Percentiles rank a stretch among this genome's conserved stretches.
Conservation (phyloP, 2,797 vertebrate species). For the Gila robusta region DNA sequence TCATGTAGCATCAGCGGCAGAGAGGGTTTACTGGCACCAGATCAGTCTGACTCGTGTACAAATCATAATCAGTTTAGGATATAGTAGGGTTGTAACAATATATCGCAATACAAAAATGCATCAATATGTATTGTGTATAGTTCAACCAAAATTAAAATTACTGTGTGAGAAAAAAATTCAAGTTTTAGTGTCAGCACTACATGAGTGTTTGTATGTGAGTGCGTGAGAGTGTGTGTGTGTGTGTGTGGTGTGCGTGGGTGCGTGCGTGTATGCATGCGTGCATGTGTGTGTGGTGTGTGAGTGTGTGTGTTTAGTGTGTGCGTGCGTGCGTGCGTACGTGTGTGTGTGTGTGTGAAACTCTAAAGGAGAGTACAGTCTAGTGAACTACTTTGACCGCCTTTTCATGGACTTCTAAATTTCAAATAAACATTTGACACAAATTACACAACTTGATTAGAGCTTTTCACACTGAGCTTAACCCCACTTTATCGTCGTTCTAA, state of each 20-base stretch:
- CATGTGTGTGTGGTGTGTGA: no score
- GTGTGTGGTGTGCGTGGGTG: slow-evolving; percentile 8
- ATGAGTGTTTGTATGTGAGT: no score
- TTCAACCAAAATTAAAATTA: no score
- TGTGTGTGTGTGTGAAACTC: slow-evolving; percentile 29
- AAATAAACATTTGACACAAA: not conserved
- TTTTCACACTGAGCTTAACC: not conserved
- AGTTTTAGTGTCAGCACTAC: no score
- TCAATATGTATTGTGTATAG: no score
- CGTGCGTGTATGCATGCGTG: not conserved
- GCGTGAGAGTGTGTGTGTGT: slow-evolving; percentile 17
- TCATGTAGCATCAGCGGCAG: not conserved
- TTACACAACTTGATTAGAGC: not conserved
- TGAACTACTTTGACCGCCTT: not conserved
- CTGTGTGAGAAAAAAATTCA: no score
- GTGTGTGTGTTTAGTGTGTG: slow-evolving; percentile 20
- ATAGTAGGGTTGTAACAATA: no score
- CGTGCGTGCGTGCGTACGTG: slow-evolving; percentile 23
- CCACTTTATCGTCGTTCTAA: no score
- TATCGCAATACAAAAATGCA: no score
- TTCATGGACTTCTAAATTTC: not conserved
- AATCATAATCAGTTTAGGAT: no score
- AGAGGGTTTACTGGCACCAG: not conserved
- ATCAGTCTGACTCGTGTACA: no score
- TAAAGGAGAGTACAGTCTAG: slow-evolving; percentile 13